A percentile compares a stretch with the other conserved stretches of the same genome.
These are phyloP conservation scores for Eupithecia centaureata DNA, from an alignment of 2,888 invertebrate species.

Conservation along the genomic window DNA sequence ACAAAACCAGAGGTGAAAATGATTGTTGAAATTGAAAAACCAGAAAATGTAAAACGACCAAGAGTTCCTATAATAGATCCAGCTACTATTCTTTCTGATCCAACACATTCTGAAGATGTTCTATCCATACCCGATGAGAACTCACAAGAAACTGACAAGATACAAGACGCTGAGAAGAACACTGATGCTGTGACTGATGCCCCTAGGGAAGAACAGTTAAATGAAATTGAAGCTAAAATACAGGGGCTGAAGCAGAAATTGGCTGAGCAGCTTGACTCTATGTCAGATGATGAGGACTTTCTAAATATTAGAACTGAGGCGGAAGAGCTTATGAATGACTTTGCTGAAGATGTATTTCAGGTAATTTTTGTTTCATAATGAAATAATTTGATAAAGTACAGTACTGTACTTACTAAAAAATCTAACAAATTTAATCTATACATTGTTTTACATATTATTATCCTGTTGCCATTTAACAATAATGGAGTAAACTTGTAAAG, in stretches of 20 bases:
- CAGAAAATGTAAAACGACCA: slow-evolving; percentile 56
- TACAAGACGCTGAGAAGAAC: not conserved
- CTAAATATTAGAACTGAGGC: slow-evolving; percentile 86
- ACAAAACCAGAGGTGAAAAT: slow-evolving; percentile 53
- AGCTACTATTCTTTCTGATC: slow-evolving; percentile 61
- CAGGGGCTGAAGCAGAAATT: slow-evolving; percentile 75
- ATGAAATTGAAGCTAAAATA: slow-evolving; percentile 86
- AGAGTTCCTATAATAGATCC: slow-evolving; percentile 77
- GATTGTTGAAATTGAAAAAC: slow-evolving; percentile 29
- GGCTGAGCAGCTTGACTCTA: slow-evolving; percentile 78
- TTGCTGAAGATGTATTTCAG: slow-evolving; percentile 79
- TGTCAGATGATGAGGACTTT: slow-evolving; percentile 87
- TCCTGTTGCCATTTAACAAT: not conserved
- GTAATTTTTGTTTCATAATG: slow-evolving; percentile 48
- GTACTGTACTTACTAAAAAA: too few relatives aligned
- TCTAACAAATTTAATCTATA: not conserved
- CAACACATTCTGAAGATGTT: slow-evolving; percentile 44
- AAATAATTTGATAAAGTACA: too few relatives aligned
- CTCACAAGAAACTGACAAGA: slow-evolving; percentile 32
- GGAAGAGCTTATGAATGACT: slow-evolving; percentile 81
- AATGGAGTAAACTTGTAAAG: not conserved
- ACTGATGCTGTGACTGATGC: slow-evolving; percentile 14
- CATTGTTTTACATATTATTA: too few relatives aligned
- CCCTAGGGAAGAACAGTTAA: slow-evolving; percentile 64
- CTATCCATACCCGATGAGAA: slow-evolving; percentile 38